A percentile compares a stretch with the other conserved stretches of the same genome.
These are phyloP conservation scores for Esox masquinongy DNA, from an alignment of 2,797 vertebrate genomes.

Conservation along the genomic window DNA sequence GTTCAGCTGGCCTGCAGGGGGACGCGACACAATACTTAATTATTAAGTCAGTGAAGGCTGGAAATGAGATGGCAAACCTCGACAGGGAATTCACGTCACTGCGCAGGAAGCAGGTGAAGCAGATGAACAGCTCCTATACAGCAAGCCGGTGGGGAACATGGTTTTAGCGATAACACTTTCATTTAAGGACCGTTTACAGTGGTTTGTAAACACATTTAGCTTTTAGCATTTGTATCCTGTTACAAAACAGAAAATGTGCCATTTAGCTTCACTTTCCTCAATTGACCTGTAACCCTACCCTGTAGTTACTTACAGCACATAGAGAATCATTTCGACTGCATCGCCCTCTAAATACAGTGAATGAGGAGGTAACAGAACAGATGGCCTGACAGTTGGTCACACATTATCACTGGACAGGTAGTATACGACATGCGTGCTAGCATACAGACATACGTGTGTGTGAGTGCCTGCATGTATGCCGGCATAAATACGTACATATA, in stretches of 20 bases:
- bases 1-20: conserved; percentile 81
- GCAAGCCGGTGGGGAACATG: not conserved
- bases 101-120: not conserved
- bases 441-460: too few species aligned
- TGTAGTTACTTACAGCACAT: not conserved
- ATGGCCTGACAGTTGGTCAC: conserved; percentile 54
- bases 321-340: not conserved
- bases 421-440: not conserved
- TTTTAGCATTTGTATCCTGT: not conserved
- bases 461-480: too few species aligned
- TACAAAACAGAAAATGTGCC: not conserved
- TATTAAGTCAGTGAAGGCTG: not conserved
- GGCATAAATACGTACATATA: too few species aligned
- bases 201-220: not conserved
- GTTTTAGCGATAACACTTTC: not conserved
- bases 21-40: not conserved
- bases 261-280: not conserved
- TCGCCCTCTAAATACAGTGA: not conserved
- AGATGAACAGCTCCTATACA: not conserved
- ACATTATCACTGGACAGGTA: conserved; percentile 4
- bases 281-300: not conserved
- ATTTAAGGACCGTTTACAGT: not conserved
- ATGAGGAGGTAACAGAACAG: conserved; percentile 52
- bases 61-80: not conserved
- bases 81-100: not conserved